Evolutionary conservation across 2,888 invertebrate genomes (phyloP), one percentile per base, ranked within the genome.

Genomic region (Deilephila elpenor): DNA sequence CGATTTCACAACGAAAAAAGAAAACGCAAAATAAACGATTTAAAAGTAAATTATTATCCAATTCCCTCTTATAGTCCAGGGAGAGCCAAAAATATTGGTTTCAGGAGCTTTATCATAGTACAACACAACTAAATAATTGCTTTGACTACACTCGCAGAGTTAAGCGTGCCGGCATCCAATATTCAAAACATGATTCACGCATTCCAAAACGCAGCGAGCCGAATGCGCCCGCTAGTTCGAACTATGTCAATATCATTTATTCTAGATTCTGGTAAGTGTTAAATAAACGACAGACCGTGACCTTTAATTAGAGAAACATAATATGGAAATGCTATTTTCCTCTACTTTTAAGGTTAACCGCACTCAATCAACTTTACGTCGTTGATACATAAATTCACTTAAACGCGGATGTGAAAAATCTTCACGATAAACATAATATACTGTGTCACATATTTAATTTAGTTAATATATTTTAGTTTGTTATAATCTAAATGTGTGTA

Each of bases 201-300:
- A 67, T 67, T 14, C 67, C 67, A 5, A 67, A 67, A 67, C 51
- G 67, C 25, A n/a, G 17, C 17, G 25, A 25, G 51, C 14, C 44
- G 44, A 25, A 25, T 20, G 44, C 25, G 67, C 44, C 67, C 25
- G 67, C 67, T 67, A 67, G 17, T 51, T 67, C 5, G 6, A 67
- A 67, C 67, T 44, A 67, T 67, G 67, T 51, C 67, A 67, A 67
- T 67, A 67, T 67, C 25, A 25, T 44, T 67, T 44, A 25, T 67
- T 67, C 20, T 20, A 17, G 5, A 67, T 67, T 67, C 67, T 20
- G 51, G 17, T 51, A 25, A 67, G 44, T 20, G 44, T 44, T 67
- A 64, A 37, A 44, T 44, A 44, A 14, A 62, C 32, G n/a, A 62
- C 3, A 25, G 14, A 14, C 44, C 25, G 51, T 67, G 44, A 51